Conservation (phyloP, 2,888 invertebrate species). For the Acronicta psi region DNA sequence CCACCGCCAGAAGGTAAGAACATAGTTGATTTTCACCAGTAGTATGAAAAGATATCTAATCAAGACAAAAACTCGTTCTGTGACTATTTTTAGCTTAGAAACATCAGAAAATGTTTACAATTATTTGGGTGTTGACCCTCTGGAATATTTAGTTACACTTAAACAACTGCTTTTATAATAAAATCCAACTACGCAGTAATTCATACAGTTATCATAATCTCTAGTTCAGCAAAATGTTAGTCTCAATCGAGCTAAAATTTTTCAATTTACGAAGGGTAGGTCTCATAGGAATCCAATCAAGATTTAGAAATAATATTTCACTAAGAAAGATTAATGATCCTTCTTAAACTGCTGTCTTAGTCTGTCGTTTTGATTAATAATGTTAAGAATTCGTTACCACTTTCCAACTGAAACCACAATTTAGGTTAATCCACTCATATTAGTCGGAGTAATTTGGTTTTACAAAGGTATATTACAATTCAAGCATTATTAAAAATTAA, state of each 20-base stretch:
- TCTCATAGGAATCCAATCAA: slow-evolving; percentile 21
- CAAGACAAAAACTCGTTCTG: too few species aligned
- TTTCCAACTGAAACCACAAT: slow-evolving; percentile 10
- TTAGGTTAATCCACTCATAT: slow-evolving; percentile 11
- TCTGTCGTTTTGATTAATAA: slow-evolving; percentile 45
- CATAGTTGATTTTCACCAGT: too few species aligned
- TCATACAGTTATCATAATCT: too few species aligned
- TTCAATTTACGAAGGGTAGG: slow-evolving; percentile 15
- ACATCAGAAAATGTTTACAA: too few species aligned
- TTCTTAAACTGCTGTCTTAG: slow-evolving; percentile 28
- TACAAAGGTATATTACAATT: too few species aligned
- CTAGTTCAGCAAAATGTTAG: background rate
- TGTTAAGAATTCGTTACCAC: slow-evolving; percentile 13
- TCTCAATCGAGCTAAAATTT: background rate
- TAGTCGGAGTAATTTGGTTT: background rate
- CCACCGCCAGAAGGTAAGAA: slow-evolving; percentile 21
- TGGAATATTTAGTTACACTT: too few species aligned
- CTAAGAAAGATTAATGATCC: slow-evolving; percentile 52
- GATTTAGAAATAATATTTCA: slow-evolving; percentile 41
- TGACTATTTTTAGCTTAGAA: too few species aligned
- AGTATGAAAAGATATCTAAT: too few species aligned
- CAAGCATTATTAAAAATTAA: too few species aligned
- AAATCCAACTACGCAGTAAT: too few species aligned
- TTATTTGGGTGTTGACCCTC: too few species aligned
- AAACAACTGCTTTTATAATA: too few species aligned